Percentiles rank a stretch among this genome's conserved stretches.
Conservation (phyloP, 53 echinoderm and acorn worm species). For the Mesocentrotus franciscanus region DNA sequence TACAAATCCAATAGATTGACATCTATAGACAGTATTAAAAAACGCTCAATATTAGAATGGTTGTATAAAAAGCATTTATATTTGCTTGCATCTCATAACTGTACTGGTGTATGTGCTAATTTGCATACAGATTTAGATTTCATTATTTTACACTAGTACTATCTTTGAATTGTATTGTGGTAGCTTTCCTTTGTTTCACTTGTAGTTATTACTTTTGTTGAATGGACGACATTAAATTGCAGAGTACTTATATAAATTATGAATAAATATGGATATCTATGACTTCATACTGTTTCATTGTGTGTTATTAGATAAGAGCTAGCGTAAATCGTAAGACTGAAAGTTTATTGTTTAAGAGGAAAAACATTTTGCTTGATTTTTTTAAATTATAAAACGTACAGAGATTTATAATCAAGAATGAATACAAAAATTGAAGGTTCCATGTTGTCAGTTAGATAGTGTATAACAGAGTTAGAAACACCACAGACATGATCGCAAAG, state of each 20-base stretch:
- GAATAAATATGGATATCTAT: conserved; percentile 8
- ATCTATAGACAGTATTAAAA: not conserved
- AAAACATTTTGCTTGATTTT: not conserved
- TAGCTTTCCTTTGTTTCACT: not conserved
- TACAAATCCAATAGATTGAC: too few relatives aligned
- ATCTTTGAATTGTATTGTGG: not conserved
- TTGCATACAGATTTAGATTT: not conserved
- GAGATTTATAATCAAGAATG: too few relatives aligned
- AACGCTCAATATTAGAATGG: not conserved
- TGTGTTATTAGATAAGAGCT: not conserved
- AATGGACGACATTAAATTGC: not conserved
- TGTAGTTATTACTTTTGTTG: not conserved
- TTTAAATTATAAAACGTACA: too few relatives aligned
- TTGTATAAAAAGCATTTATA: not conserved
- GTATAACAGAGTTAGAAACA: too few relatives aligned
- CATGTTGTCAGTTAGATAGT: too few relatives aligned
- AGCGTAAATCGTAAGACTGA: not conserved
- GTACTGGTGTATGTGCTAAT: not conserved
- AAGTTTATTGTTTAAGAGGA: not conserved
- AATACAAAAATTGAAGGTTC: too few relatives aligned
- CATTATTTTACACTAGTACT: not conserved
- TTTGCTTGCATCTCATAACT: not conserved
- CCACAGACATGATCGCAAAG: too few relatives aligned
- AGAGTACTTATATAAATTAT: conserved; percentile 32
- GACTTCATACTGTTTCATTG: not conserved